Percentiles rank a stretch among this genome's conserved stretches.
These are phyloP conservation scores for Laothoe populi DNA, from an alignment of 2,888 invertebrate genomes.

Conservation along the genomic window DNA sequence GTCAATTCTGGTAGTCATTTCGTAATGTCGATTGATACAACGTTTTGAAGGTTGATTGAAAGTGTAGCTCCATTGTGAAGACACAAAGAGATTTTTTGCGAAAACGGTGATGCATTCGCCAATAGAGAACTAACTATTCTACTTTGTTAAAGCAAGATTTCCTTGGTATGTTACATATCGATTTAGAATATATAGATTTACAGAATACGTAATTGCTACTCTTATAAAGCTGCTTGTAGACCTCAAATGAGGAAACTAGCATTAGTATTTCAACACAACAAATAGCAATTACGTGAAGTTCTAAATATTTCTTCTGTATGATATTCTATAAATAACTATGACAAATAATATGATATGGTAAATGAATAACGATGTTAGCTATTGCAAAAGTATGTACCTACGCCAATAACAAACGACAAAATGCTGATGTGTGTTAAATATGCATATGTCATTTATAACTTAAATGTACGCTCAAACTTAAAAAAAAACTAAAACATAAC, in stretches of 20 bases:
- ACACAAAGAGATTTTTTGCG: constrained; percentile 15
- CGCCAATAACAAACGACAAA: no score
- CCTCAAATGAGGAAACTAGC: not conserved
- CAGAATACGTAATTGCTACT: not conserved
- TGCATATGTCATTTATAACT: no score
- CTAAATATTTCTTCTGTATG: not conserved
- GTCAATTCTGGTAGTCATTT: constrained; percentile 21
- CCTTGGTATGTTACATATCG: not conserved
- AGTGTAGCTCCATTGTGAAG: constrained; percentile 17
- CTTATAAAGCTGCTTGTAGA: not conserved
- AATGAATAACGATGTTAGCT: no score
- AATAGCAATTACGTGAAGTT: not conserved
- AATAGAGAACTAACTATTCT: not conserved
- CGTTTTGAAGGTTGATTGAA: constrained; percentile 27
- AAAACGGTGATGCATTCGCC: not conserved
- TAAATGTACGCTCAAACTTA: no score
- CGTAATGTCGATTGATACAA: constrained; percentile 24
- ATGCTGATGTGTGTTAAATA: no score
- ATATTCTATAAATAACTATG: no score
- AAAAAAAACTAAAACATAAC: no score
- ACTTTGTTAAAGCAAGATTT: not conserved
- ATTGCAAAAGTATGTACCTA: no score
- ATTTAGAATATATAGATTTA: not conserved
- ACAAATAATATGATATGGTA: no score
- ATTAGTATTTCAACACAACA: not conserved